Evolutionary conservation across 2,888 invertebrate species (phyloP).

Genomic region (Orthosia cruda): DNA sequence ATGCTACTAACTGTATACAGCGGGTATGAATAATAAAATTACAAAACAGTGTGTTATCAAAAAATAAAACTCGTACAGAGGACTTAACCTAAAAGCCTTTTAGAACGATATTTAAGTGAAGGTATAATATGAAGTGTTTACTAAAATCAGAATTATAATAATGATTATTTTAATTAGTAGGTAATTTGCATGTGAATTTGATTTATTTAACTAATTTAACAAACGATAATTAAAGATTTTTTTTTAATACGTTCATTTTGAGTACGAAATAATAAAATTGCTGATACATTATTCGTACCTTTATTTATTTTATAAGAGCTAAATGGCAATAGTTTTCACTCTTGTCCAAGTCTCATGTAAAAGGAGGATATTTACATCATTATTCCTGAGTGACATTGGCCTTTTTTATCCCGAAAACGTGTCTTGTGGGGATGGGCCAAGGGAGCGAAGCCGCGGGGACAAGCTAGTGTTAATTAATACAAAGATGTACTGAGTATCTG

Average conservation of each 20-base stretch:
- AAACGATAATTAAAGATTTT: too few relatives aligned
- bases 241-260: too few relatives aligned
- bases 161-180: background rate
- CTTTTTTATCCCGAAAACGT: too few relatives aligned
- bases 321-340: too few relatives aligned
- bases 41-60: constrained; percentile 16
- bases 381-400: too few relatives aligned
- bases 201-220: background rate
- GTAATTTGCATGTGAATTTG: background rate
- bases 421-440: too few relatives aligned
- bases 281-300: constrained; percentile 65
- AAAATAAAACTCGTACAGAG: background rate
- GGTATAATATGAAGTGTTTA: background rate
- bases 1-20: constrained; percentile 20
- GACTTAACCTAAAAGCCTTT: background rate
- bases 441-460: too few relatives aligned
- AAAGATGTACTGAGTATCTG: constrained; percentile 83
- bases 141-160: background rate
- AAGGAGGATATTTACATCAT: too few relatives aligned
- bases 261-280: background rate
- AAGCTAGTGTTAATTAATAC: constrained; percentile 80
- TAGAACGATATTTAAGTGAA: background rate
- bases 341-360: too few relatives aligned
- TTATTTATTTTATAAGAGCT: constrained; percentile 51
- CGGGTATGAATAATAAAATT: background rate